Evolutionary conservation across 2,797 vertebrate genomes (phyloP).

Genomic region (Sebastes cheni): DNA sequence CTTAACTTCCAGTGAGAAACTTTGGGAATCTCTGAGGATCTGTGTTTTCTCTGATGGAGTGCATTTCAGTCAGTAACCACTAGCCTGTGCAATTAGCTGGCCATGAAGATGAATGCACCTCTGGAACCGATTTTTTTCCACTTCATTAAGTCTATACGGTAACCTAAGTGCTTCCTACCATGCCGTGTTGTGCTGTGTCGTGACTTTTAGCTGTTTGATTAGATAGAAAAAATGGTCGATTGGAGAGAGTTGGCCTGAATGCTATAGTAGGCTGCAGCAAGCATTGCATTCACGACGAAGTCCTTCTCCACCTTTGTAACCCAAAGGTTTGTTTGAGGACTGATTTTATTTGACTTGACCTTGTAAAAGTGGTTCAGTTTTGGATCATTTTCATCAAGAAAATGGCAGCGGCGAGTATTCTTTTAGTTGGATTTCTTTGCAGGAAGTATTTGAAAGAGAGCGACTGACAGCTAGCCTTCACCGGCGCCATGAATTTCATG

Average conservation of each 20-base stretch:
- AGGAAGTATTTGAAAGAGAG: neutral
- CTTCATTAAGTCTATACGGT: neutral
- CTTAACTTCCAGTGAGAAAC: neutral
- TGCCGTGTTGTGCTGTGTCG: neutral
- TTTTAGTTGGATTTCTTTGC: neutral
- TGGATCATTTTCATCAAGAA: neutral
- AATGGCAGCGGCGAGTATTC: neutral
- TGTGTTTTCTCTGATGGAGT: neutral
- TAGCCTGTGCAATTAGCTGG: neutral
- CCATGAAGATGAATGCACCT: neutral
- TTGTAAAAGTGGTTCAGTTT: neutral
- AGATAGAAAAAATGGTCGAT: neutral
- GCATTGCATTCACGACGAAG: neutral
- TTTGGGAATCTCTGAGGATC: neutral
- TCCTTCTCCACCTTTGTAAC: too few species aligned
- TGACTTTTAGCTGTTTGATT: neutral
- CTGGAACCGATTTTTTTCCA: neutral
- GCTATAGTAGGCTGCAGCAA: neutral
- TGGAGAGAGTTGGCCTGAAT: neutral
- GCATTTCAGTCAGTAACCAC: neutral
- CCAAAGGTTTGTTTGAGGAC: neutral
- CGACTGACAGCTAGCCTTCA: neutral
- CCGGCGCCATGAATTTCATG: neutral
- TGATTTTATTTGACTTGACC: neutral
- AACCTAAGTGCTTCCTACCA: neutral